Evolutionary conservation across 2,113 vertebrate species (phyloP).

Genomic region (Thymallus thymallus): DNA sequence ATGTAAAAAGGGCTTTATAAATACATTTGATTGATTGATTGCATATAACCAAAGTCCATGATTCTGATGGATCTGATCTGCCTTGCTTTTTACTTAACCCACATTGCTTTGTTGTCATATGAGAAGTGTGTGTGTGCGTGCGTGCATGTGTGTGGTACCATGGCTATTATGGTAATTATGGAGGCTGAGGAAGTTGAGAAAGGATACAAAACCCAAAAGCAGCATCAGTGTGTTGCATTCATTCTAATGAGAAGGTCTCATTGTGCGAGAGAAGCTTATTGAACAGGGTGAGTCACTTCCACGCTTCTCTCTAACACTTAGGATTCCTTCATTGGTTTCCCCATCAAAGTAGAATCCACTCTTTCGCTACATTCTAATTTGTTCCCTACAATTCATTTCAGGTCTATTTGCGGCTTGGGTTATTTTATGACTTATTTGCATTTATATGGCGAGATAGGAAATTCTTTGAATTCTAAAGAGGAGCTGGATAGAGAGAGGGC

Average conservation of each 20-base stretch:
- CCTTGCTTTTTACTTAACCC: constrained; percentile 15
- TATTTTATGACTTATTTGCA: constrained; percentile 59
- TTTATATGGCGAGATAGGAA: constrained; percentile 39
- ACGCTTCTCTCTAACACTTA: background rate
- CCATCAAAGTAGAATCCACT: constrained; percentile 28
- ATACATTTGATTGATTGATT: no score
- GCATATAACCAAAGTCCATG: background rate
- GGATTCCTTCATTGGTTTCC: background rate
- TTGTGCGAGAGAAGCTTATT: background rate
- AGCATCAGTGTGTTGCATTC: constrained; percentile 10
- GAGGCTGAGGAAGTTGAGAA: background rate
- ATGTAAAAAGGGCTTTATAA: no score
- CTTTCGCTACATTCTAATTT: constrained; percentile 26
- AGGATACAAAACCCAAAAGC: background rate
- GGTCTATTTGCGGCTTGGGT: constrained; percentile 32
- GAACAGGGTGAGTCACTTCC: constrained; percentile 3
- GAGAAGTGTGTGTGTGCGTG: background rate
- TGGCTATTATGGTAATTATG: background rate
- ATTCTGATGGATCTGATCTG: background rate
- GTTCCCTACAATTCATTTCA: constrained; percentile 30
- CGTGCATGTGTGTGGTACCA: background rate
- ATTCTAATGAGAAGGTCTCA: constrained; percentile 12
- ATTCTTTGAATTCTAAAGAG: constrained; percentile 39
- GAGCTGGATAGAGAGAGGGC: constrained; percentile 19
- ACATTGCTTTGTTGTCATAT: background rate